Percentiles rank a stretch among this genome's conserved stretches.
Evolutionary conservation across 1,140 invertebrate genomes (phyloP).

Genomic region (Macrobrachium rosenbergii): DNA sequence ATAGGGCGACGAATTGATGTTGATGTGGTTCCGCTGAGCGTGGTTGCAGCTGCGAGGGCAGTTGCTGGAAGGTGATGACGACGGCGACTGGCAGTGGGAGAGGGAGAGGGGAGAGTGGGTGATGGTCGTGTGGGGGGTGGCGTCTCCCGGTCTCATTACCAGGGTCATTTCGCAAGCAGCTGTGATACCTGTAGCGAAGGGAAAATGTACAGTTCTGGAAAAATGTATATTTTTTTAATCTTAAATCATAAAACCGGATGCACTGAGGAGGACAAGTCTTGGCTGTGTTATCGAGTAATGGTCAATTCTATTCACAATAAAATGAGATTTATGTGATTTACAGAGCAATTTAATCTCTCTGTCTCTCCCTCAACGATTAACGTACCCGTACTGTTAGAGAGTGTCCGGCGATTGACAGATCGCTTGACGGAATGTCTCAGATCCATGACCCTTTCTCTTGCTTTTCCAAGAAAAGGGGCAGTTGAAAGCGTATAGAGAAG

Average conservation of each 20-base stretch:
- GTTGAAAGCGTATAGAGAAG: conserved; percentile 73
- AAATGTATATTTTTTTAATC: no score
- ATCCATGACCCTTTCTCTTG: conserved; percentile 52
- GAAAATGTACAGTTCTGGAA: no score
- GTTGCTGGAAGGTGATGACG: background rate
- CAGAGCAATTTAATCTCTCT: no score
- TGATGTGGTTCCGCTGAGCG: no score
- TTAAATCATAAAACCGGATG: no score
- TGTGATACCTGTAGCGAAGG: background rate
- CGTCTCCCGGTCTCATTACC: conserved; percentile 7
- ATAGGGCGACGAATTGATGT: background rate
- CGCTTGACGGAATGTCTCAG: conserved; percentile 56
- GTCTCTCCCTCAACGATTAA: background rate
- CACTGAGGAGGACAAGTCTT: background rate
- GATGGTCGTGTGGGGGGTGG: background rate
- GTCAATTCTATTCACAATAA: conserved; percentile 1
- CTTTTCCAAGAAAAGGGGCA: conserved; percentile 64
- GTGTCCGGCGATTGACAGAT: conserved; percentile 23
- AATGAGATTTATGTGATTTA: background rate
- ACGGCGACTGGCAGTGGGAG: background rate
- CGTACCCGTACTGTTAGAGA: conserved; percentile 36
- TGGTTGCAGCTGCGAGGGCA: background rate
- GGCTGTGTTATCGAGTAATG: background rate
- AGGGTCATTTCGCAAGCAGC: background rate
- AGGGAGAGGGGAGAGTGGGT: no score